Percentiles rank a stretch among this genome's conserved stretches.
These are phyloP conservation scores for Pundamilia nyererei DNA, from an alignment of 2,113 vertebrate genomes.

Conservation along the genomic window DNA sequence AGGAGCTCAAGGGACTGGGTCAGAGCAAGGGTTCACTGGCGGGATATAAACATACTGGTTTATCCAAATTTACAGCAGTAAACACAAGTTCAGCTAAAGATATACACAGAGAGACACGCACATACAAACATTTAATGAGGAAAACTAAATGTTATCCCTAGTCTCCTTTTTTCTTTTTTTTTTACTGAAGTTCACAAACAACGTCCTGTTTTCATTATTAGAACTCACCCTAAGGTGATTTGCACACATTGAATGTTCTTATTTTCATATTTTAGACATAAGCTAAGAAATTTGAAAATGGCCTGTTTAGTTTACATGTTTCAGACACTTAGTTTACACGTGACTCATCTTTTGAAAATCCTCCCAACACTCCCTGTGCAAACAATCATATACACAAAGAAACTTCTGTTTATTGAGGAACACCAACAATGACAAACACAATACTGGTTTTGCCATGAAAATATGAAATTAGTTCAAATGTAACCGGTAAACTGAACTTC, in stretches of 20 bases:
- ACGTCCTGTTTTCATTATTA: background rate
- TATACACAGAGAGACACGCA: background rate
- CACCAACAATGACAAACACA: background rate
- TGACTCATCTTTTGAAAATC: slow-evolving; percentile 1
- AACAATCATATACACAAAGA: background rate
- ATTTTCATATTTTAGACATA: background rate
- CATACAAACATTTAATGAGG: background rate
- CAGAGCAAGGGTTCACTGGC: background rate
- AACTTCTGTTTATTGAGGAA: background rate
- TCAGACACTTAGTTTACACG: background rate
- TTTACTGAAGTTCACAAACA: background rate
- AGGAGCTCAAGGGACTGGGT: slow-evolving; percentile 14
- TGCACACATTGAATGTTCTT: background rate
- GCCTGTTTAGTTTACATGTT: background rate
- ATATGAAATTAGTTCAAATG: background rate
- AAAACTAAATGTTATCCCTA: background rate
- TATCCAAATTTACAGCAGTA: background rate
- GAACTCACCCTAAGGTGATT: background rate
- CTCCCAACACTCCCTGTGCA: background rate
- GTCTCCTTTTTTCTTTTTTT: too few relatives aligned
- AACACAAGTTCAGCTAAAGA: background rate
- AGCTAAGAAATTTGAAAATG: background rate
- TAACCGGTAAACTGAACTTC: background rate
- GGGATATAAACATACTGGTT: slow-evolving; percentile 2
- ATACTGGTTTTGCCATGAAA: background rate